These are phyloP conservation scores for Selene dorsalis DNA, from an alignment of 2,797 vertebrate species.

Conservation along the genomic window DNA sequence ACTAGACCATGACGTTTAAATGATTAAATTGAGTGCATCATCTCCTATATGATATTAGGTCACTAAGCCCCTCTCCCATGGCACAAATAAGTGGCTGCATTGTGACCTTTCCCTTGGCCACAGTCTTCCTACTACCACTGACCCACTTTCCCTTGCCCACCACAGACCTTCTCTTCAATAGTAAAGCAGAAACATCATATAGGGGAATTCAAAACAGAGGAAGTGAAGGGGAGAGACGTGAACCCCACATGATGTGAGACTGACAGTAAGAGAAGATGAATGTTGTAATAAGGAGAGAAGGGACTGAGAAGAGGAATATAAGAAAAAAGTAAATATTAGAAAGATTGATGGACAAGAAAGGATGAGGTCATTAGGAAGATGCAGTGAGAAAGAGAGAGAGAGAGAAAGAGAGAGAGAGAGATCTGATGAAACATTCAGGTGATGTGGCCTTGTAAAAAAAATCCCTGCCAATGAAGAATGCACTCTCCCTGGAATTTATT, in stretches of 20 bases:
- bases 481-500: conserved; percentile 77
- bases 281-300: not conserved
- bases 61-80: not conserved
- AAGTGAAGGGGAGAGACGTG: not conserved
- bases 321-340: conserved; percentile 39
- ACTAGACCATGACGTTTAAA: not conserved
- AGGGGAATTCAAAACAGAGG: conserved; percentile 6
- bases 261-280: not conserved
- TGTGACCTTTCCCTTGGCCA: not conserved
- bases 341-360: conserved; percentile 41
- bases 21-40: conserved; percentile 4
- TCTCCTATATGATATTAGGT: conserved; percentile 3
- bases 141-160: conserved; percentile 3
- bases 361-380: conserved; percentile 32
- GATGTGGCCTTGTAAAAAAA: conserved; percentile 63
- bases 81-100: not conserved
- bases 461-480: conserved; percentile 73
- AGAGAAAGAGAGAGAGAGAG: conserved; percentile 36
- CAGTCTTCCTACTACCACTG: not conserved
- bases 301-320: not conserved
- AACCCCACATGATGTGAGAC: not conserved
- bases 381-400: conserved; percentile 26
- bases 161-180: conserved; percentile 9
- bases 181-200: not conserved
- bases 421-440: conserved; percentile 69